A percentile compares a stretch with the other conserved stretches of the same genome.
These are phyloP conservation scores for Watsonalla cultraria DNA, from an alignment of 2,888 invertebrate species.

Conservation along the genomic window DNA sequence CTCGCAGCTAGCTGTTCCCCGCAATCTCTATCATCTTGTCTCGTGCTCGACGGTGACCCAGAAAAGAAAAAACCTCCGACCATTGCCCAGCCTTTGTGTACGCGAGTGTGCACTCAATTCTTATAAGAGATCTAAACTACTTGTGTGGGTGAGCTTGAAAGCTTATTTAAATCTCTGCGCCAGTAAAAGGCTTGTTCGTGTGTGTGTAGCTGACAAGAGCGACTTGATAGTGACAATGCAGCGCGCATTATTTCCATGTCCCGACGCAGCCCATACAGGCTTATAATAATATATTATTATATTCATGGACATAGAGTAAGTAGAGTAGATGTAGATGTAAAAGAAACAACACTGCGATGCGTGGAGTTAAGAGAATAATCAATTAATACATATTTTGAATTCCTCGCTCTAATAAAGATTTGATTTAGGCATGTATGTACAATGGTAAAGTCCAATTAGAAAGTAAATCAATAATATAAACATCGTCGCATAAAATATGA, in stretches of 20 bases:
- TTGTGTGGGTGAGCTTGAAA: slow-evolving; percentile 59
- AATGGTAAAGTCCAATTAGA: too few relatives aligned
- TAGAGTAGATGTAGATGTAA: too few relatives aligned
- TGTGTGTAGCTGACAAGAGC: slow-evolving; percentile 48
- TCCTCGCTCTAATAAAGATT: too few relatives aligned
- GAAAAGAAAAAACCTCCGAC: slow-evolving; percentile 60
- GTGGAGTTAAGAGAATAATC: too few relatives aligned
- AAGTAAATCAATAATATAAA: neutral
- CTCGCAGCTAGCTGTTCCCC: slow-evolving; percentile 25
- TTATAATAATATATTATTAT: neutral
- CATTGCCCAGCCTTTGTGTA: slow-evolving; percentile 31
- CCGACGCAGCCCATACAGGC: slow-evolving; percentile 5
- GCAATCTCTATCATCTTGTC: slow-evolving; percentile 31
- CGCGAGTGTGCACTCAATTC: slow-evolving; percentile 33
- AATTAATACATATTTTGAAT: too few relatives aligned
- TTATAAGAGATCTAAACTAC: slow-evolving; percentile 23
- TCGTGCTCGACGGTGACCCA: slow-evolving; percentile 51
- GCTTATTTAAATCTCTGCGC: slow-evolving; percentile 58
- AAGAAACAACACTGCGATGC: too few relatives aligned
- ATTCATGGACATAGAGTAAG: neutral
- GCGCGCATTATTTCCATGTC: slow-evolving; percentile 49
- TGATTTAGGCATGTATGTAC: too few relatives aligned
- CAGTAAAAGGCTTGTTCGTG: slow-evolving; percentile 31
- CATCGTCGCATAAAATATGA: neutral
- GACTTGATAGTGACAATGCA: slow-evolving; percentile 53